Evolutionary conservation across 2,113 vertebrate genomes (phyloP).

Genomic region (Tyrannus savana): DNA sequence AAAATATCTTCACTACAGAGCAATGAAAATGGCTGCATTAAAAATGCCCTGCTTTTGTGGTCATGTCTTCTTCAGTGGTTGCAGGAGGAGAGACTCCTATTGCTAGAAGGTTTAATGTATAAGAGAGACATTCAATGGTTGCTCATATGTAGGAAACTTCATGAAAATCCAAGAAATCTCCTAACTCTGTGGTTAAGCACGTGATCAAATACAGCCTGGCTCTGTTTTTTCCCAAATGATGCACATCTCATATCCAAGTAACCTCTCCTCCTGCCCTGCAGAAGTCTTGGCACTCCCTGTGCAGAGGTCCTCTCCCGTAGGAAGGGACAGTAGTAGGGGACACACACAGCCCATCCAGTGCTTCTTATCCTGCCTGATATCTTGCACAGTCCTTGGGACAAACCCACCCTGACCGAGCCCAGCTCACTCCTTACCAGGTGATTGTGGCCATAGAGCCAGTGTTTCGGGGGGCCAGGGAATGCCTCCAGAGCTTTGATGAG

Average conservation of each 20-base stretch:
- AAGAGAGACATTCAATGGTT: background rate
- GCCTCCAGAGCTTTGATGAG: slow-evolving; percentile 55
- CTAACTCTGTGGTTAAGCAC: background rate
- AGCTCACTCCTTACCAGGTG: slow-evolving; percentile 68
- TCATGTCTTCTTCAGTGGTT: background rate
- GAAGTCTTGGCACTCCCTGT: background rate
- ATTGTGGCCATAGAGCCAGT: slow-evolving; percentile 77
- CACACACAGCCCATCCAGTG: fast-evolving
- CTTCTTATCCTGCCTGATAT: background rate
- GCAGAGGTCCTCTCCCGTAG: background rate
- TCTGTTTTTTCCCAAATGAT: background rate
- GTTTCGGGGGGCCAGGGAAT: slow-evolving; percentile 77
- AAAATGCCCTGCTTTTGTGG: background rate
- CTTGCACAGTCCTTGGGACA: background rate
- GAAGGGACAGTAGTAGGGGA: background rate
- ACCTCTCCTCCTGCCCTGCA: background rate
- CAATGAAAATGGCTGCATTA: background rate
- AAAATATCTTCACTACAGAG: background rate
- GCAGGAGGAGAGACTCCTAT: fast-evolving
- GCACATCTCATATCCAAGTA: background rate
- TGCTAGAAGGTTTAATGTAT: background rate
- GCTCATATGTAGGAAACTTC: background rate
- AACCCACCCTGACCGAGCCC: background rate
- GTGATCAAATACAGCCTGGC: fast-evolving
- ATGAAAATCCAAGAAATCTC: background rate